Conservation (phyloP, 2,888 invertebrate species). For the Ichneumon xanthorius region DNA sequence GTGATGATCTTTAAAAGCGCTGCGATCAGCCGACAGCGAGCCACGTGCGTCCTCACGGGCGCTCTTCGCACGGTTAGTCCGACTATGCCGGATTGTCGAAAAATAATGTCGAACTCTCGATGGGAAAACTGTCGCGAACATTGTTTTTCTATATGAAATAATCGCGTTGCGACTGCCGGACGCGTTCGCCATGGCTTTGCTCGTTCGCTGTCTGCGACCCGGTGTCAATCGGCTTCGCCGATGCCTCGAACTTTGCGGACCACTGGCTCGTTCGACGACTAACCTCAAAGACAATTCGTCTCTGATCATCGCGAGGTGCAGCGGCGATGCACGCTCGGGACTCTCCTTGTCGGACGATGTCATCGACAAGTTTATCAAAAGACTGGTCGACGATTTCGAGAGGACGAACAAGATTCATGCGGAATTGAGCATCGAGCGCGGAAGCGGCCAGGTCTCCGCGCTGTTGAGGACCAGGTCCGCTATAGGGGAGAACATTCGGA, state of each 20-base stretch:
- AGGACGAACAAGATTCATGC: constrained; percentile 21
- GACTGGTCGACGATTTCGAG: constrained; percentile 69
- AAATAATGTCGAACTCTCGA: not conserved
- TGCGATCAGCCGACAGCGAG: constrained; percentile 48
- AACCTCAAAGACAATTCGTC: constrained; percentile 54
- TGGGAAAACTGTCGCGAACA: not conserved
- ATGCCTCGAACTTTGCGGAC: constrained; percentile 10
- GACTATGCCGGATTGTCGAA: not conserved
- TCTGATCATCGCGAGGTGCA: constrained; percentile 13
- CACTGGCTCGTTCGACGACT: constrained; percentile 12
- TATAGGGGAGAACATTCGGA: constrained; percentile 87
- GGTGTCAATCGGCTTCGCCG: constrained; percentile 29
- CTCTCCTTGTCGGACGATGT: constrained; percentile 51
- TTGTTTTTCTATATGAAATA: constrained; percentile 3
- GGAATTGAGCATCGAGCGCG: constrained; percentile 63
- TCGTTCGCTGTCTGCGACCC: constrained; percentile 32
- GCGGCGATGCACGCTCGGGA: constrained; percentile 19
- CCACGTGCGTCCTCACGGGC: constrained; percentile 47
- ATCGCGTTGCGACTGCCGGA: not conserved
- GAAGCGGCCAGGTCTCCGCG: constrained; percentile 43
- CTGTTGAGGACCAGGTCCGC: constrained; percentile 87
- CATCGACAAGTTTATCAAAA: constrained; percentile 74
- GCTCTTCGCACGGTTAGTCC: not conserved
- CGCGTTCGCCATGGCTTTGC: constrained; percentile 49
- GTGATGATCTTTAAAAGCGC: constrained; percentile 17